Percentiles rank a stretch among this genome's conserved stretches.
phyloP scores from a whole-genome alignment of 2,113 vertebrate genomes.

The Anarhynchus alexandrinus region DNA sequence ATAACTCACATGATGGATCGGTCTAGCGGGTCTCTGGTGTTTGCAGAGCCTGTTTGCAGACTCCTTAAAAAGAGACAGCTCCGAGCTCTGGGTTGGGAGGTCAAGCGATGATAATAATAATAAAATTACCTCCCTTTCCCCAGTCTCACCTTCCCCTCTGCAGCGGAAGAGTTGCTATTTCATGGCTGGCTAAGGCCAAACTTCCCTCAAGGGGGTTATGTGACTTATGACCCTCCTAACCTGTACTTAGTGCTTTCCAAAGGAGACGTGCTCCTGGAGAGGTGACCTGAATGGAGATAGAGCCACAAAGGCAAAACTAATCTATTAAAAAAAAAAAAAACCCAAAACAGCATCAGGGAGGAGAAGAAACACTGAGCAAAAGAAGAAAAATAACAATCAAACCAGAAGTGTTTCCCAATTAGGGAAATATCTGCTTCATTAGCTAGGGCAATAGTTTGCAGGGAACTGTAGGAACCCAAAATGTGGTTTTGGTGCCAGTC shows the following conservation, averaged over 20 bases:
- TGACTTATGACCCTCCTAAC: constrained; percentile 88
- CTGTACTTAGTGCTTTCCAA: constrained; percentile 85
- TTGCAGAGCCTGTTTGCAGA: background rate
- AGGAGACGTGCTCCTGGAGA: constrained; percentile 73
- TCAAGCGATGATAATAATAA: background rate
- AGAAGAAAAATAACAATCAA: background rate
- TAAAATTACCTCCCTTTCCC: constrained; percentile 8
- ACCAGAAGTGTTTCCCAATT: background rate
- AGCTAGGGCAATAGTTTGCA: background rate
- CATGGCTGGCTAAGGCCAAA: constrained; percentile 79
- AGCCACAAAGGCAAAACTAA: constrained; percentile 47
- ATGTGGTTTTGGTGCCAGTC: background rate
- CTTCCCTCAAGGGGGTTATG: constrained; percentile 79
- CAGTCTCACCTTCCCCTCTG: constrained; percentile 5
- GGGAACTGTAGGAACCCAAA: background rate
- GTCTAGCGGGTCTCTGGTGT: background rate
- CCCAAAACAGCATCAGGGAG: background rate
- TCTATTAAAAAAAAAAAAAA: background rate
- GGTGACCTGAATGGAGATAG: constrained; percentile 65
- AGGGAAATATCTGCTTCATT: background rate
- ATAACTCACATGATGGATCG: fast-evolving
- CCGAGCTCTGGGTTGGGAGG: background rate
- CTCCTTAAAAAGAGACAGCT: background rate
- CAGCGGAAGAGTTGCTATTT: constrained; percentile 73
- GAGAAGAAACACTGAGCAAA: constrained; percentile 8